These are phyloP conservation scores for Micrasema minimum DNA, from an alignment of 1,140 invertebrate genomes.

Conservation along the genomic window DNA sequence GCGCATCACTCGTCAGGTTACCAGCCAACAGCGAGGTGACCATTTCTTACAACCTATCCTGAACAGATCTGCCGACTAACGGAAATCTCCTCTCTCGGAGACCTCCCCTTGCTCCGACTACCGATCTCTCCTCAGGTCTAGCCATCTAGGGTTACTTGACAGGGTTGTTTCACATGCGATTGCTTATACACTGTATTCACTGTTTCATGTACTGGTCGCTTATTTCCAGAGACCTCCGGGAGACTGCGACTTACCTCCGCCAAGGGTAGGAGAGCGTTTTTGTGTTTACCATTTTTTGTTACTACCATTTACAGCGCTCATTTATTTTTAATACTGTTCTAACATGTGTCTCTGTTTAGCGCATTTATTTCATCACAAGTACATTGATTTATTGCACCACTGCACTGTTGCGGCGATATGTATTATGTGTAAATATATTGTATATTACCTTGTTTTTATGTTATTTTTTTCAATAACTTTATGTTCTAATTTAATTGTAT, in stretches of 20 bases:
- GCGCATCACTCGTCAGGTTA: slow-evolving; percentile 80
- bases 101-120: neutral
- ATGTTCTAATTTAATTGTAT: no score
- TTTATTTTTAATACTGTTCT: neutral
- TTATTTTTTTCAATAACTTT: no score
- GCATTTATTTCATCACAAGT: no score
- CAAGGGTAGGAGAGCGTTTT: slow-evolving; percentile 8
- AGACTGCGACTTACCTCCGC: slow-evolving; percentile 9
- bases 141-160: no score
- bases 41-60: neutral
- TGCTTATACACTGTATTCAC: neutral
- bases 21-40: slow-evolving; percentile 77
- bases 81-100: neutral
- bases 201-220: no score
- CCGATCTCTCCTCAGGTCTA: slow-evolving; percentile 1
- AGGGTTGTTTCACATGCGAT: no score
- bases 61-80: neutral
- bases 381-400: no score
- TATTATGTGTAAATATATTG: no score
- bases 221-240: slow-evolving; percentile 7
- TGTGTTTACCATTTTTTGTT: slow-evolving; percentile 2
- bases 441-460: no score
- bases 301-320: slow-evolving; percentile 12
- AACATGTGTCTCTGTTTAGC: no score
- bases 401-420: no score